These are phyloP conservation scores for Drosophila oshimai DNA, from an alignment of 1,140 invertebrate genomes.

Conservation along the genomic window DNA sequence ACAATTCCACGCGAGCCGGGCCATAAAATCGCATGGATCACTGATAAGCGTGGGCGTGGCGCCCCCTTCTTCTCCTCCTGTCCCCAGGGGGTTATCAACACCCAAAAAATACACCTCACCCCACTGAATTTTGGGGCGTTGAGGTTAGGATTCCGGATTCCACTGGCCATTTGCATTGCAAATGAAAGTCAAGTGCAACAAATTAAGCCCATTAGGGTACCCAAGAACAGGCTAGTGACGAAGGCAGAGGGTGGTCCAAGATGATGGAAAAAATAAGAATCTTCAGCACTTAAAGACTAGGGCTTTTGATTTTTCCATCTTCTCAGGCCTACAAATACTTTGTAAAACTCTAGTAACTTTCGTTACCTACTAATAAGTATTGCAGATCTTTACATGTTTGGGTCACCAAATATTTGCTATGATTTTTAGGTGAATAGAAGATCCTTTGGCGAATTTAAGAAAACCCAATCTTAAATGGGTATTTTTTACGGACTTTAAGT, in stretches of 20 bases:
- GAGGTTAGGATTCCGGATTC: slow-evolving; percentile 28
- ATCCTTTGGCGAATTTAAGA: too few relatives aligned
- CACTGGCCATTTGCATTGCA: slow-evolving; percentile 16
- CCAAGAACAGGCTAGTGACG: not conserved
- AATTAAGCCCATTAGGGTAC: not conserved
- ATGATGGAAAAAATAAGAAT: too few relatives aligned
- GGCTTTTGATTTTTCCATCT: too few relatives aligned
- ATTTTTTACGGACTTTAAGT: too few relatives aligned
- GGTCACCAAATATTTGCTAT: too few relatives aligned
- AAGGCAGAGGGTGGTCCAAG: not conserved
- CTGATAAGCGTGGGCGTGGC: slow-evolving; percentile 58
- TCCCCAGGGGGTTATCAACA: not conserved
- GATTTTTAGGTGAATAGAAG: too few relatives aligned
- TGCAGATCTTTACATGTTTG: too few relatives aligned
- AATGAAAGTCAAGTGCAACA: slow-evolving; percentile 16
- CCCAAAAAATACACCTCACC: slow-evolving; percentile 16
- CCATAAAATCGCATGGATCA: slow-evolving; percentile 32
- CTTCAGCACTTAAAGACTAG: too few relatives aligned
- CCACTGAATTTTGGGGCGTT: slow-evolving; percentile 1
- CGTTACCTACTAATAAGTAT: too few relatives aligned
- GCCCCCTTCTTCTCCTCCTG: not conserved
- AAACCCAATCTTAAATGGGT: too few relatives aligned
- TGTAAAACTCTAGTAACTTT: too few relatives aligned
- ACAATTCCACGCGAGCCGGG: slow-evolving; percentile 30
- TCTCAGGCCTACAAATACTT: too few relatives aligned